Base-by-base conservation (phyloP, 2,888 invertebrate genomes). In the Neria commutata region DNA sequence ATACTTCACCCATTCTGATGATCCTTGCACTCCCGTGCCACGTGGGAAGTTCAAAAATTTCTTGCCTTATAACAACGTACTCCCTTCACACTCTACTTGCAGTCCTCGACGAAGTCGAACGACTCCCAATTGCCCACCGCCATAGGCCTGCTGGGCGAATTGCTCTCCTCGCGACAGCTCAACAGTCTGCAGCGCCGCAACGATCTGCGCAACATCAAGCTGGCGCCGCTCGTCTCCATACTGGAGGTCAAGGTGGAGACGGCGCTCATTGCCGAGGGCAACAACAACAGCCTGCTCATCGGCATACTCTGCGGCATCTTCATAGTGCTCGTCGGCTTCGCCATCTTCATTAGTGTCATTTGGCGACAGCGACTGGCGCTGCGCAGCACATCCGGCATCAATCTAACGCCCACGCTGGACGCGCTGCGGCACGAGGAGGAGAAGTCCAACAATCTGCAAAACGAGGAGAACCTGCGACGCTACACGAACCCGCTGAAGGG, bases 371-470 rank as follows among this genome's bases (percentile, higher is more conserved):
- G 85, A 19, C 79, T 85, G 56, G 80, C 85, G 16, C 82, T 83
- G 58, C 74, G 85, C 60, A 84, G 84, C 29, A 78, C 83, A 1
- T 86, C 85, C 66, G 84, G 86, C 48, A 80, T 85, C 56, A 84
- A 81, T 76, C 81, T 83, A 72, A 86, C 85, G 46, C 86, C 81
- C 34, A 85, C 83, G 16, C 79, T 84, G 59, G 89, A 86, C 74
- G 86, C 84, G 60, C 86, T 86, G 79, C 87, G 86, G 66, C 88
- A 90, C 74, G 91, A 92, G 75, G 92, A 93, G 75, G 93, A 94
- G 75, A 94, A 94, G 79, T 91, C 94, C 2, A 95, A 95, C 81
- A 95, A 95, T 81, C 82, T 93, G 59, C 94, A 95, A 82, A 94
- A 94, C 80, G 93, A 94, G 77, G 94, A 95, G 81, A 94, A 94